phyloP scores from a whole-genome alignment of 2,797 vertebrate species.

The Poecilia velifera region DNA sequence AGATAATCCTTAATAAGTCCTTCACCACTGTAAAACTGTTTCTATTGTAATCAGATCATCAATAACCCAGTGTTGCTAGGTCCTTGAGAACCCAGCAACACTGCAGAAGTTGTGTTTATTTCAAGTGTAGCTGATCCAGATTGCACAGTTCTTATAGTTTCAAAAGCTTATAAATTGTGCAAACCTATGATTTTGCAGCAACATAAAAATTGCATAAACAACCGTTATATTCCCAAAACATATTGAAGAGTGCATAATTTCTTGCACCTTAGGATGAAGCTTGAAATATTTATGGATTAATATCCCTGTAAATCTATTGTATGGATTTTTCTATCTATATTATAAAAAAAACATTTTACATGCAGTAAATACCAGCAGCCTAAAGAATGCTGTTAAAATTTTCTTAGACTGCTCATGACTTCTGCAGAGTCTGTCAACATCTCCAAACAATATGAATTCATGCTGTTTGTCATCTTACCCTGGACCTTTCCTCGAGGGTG shows the following conservation, averaged over 20 bases:
- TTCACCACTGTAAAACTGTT: not conserved
- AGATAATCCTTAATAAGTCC: not conserved
- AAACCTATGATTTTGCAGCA: not conserved
- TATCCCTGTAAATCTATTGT: slow-evolving; percentile 13
- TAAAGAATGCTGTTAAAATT: slow-evolving; percentile 39
- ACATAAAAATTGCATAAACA: not conserved
- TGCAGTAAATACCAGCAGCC: slow-evolving; percentile 19
- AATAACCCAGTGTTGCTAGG: not conserved
- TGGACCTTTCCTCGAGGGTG: slow-evolving; percentile 65
- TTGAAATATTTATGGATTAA: not conserved
- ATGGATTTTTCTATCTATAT: slow-evolving; percentile 20
- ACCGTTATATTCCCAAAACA: not conserved
- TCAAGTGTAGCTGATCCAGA: not conserved
- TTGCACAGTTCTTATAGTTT: not conserved
- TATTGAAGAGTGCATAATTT: not conserved
- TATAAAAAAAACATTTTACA: slow-evolving; percentile 16
- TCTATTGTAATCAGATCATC: not conserved
- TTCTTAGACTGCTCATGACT: slow-evolving; percentile 36
- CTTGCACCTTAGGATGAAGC: not conserved
- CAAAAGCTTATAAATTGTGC: not conserved
- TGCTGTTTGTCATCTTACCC: slow-evolving; percentile 67
- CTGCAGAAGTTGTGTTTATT: not conserved
- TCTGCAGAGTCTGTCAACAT: slow-evolving; percentile 50
- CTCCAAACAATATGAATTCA: slow-evolving; percentile 68
- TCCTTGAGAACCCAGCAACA: not conserved